Evolutionary conservation across 2,113 vertebrate genomes (phyloP), one percentile per base, ranked within the genome.

Genomic region (Catharus minimus): DNA sequence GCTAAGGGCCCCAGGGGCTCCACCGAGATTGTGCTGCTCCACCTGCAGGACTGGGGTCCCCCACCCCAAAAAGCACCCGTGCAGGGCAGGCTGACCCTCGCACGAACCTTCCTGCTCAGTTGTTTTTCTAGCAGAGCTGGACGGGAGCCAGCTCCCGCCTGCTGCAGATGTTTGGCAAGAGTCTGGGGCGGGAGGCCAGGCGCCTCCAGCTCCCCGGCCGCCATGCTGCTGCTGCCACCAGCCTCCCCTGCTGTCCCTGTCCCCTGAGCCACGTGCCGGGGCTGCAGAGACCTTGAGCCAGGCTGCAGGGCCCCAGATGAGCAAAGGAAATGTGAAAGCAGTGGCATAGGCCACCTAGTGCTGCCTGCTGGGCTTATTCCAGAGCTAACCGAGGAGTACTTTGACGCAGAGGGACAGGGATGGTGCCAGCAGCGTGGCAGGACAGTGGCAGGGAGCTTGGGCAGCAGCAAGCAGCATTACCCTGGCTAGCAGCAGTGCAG

Each of bases 91-190:
- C 73, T 92, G 91, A 83, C 91, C 55, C 90, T 67, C 1, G 0
- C 27, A 41, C 0, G 4, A 90, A 47, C 92, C 18, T 75, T 82
- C 65, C 33, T 58, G 38, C 68, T 57, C 0, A 0, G 49, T 75
- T 96, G 91, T 95, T 95, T 91, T 88, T 92, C 91, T 60, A 83
- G 4, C 73, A 60, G 71, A 88, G 79, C 41, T 0, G 2, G 17
- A 43, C 4, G 7, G 57, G 52, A 86, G 73, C 43, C 19, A 8
- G 82, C 33, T 57, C 65, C 68, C 7, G 52, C 89, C 83, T 75
- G 73, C 91, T 75, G 92, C 94, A 96, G 91, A 93, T 93, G 89
- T 92, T 93, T 95, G 94, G 89, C 91, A 64, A 69, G 30, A 83
- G 36, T 3, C 74, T 1, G 3, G 60, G 52, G 24, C 2, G 0